Conservation (phyloP, 2,888 invertebrate species). For the Drosophila monieri region DNA sequence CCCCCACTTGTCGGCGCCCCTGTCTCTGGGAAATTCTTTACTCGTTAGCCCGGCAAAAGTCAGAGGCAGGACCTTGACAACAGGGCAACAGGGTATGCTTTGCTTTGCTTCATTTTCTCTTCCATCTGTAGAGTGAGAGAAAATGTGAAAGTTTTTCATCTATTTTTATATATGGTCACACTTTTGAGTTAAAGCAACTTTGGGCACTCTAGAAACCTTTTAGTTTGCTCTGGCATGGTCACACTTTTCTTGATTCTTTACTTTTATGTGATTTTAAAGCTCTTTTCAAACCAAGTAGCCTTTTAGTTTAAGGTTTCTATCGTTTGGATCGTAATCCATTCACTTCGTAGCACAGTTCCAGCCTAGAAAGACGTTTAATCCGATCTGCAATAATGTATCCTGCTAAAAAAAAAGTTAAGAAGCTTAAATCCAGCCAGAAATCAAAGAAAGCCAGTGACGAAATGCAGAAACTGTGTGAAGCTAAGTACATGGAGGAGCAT, state of each 20-base stretch:
- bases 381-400: too few relatives aligned
- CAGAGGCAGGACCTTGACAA: conserved; percentile 40
- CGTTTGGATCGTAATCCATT: too few relatives aligned
- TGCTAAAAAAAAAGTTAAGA: neutral
- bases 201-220: neutral
- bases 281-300: too few relatives aligned
- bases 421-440: neutral
- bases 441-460: too few relatives aligned
- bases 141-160: neutral
- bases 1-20: neutral
- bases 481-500: neutral
- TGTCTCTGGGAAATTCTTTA: conserved; percentile 36
- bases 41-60: conserved; percentile 39
- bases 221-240: too few relatives aligned
- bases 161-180: neutral
- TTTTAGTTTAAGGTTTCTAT: too few relatives aligned
- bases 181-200: neutral
- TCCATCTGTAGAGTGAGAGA: neutral
- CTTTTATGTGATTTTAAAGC: too few relatives aligned
- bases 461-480: neutral
- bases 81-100: conserved; percentile 36
- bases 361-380: too few relatives aligned
- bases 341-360: too few relatives aligned
- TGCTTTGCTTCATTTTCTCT: conserved; percentile 12
- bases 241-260: too few relatives aligned